Conservation (phyloP, 2,888 invertebrate genomes). For the Myopa tessellatipennis region DNA sequence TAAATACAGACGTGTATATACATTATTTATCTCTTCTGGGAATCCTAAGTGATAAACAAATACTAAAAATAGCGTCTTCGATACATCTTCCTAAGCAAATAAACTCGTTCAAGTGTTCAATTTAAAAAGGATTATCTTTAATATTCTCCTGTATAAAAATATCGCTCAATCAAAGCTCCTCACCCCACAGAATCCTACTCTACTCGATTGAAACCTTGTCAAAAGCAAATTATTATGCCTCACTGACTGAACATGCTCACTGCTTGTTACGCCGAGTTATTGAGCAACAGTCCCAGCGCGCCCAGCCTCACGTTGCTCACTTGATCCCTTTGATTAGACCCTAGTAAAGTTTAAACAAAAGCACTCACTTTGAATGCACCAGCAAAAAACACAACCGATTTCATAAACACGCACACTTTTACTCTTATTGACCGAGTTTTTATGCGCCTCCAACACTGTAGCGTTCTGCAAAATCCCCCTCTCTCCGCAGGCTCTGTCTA, state of each 20-base stretch:
- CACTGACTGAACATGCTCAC: not conserved
- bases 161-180: too few relatives aligned
- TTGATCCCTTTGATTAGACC: not conserved
- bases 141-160: too few relatives aligned
- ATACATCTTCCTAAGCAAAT: not conserved
- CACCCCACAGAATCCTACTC: not conserved
- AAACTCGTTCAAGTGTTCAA: too few relatives aligned
- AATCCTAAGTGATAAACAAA: too few relatives aligned
- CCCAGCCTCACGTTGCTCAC: not conserved
- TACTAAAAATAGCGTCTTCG: too few relatives aligned
- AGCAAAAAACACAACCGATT: not conserved
- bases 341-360: not conserved
- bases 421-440: conserved; percentile 21
- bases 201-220: not conserved
- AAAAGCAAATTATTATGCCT: not conserved
- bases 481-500: not conserved
- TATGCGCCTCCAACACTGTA: not conserved
- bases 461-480: not conserved
- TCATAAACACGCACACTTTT: not conserved
- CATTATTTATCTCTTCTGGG: too few relatives aligned
- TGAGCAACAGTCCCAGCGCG: not conserved
- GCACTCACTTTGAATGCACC: not conserved
- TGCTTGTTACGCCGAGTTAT: not conserved
- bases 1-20: too few relatives aligned
- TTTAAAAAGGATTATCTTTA: too few relatives aligned